Conservation (phyloP, 1,140 invertebrate genomes). For the Sycophila sp. region DNA sequence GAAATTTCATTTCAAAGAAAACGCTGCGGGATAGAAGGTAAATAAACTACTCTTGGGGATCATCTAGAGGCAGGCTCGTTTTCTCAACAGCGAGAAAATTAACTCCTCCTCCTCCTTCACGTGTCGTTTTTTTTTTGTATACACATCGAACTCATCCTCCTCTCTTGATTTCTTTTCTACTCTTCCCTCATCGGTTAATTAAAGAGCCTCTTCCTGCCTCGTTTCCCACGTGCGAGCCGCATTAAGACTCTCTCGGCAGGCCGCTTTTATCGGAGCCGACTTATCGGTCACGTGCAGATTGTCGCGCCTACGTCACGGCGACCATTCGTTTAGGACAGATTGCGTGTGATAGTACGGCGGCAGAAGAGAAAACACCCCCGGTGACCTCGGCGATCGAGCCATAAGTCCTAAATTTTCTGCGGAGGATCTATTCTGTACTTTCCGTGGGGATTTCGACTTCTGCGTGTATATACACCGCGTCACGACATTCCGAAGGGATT, state of each 20-base stretch:
- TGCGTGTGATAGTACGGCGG: not conserved
- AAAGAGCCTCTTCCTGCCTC: no score
- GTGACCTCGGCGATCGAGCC: not conserved
- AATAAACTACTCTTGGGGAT: no score
- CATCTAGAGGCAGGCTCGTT: no score
- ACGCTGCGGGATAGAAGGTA: no score
- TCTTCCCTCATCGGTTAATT: no score
- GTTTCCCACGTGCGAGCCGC: not conserved
- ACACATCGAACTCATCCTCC: not conserved
- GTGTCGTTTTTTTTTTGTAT: not conserved
- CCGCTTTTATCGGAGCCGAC: conserved; percentile 6
- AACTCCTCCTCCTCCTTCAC: not conserved
- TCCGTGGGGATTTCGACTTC: not conserved
- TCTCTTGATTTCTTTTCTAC: no score
- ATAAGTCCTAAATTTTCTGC: no score
- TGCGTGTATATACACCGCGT: not conserved
- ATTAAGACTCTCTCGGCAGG: not conserved
- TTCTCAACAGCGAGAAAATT: not conserved
- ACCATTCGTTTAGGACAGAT: conserved; percentile 5
- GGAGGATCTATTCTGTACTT: no score
- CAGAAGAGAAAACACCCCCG: not conserved
- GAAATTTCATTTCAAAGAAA: no score
- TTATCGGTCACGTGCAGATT: conserved; percentile 26
- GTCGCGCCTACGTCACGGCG: not conserved
- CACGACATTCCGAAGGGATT: no score